These are phyloP conservation scores for Campopleginae sp. DNA, from an alignment of 2,888 invertebrate genomes.

Conservation along the genomic window DNA sequence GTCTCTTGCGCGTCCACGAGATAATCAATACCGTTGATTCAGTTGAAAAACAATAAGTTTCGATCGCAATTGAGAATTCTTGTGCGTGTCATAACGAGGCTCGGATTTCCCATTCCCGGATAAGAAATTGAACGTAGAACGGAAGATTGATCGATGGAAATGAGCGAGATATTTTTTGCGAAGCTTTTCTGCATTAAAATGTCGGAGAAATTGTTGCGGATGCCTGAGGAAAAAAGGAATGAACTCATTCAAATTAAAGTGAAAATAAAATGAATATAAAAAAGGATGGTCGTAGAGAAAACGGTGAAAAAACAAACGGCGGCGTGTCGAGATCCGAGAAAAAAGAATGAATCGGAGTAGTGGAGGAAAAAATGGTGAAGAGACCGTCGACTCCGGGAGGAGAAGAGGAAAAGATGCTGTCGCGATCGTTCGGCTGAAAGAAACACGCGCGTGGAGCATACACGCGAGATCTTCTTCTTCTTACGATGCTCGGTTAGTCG, in stretches of 20 bases:
- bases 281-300: neutral
- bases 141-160: neutral
- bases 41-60: no score
- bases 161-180: neutral
- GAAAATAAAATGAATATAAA: neutral
- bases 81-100: neutral
- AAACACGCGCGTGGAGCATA: constrained; percentile 33
- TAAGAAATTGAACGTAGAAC: neutral
- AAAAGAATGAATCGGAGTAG: neutral
- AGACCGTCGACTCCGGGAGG: neutral
- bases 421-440: constrained; percentile 41
- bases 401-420: constrained; percentile 36
- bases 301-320: constrained; percentile 14
- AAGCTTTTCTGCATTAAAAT: constrained; percentile 32
- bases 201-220: constrained; percentile 8
- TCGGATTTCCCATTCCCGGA: constrained; percentile 7
- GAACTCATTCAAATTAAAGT: neutral
- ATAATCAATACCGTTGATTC: no score
- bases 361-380: neutral
- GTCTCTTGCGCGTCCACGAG: neutral
- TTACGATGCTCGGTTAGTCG: constrained; percentile 35
- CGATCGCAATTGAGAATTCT: neutral
- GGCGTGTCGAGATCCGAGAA: neutral
- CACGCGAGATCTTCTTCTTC: constrained; percentile 55
- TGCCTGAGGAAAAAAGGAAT: constrained; percentile 18